phyloP scores from a whole-genome alignment of 2,113 vertebrate genomes.

The Pelmatolapia mariae region DNA sequence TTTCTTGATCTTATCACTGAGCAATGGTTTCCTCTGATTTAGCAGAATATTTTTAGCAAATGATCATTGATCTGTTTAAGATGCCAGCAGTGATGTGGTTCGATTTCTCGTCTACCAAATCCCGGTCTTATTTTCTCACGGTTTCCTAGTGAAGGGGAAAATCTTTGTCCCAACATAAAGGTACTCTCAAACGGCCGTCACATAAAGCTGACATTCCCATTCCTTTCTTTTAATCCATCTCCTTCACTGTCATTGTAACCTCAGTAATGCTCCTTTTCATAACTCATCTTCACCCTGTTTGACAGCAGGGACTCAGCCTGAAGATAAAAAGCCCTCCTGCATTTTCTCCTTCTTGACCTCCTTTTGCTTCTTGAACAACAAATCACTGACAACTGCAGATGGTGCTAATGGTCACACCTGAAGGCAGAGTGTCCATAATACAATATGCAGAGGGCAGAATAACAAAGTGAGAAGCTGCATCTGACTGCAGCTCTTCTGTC shows the following conservation, averaged over 20 bases:
- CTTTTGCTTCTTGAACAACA: not conserved
- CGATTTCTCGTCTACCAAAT: not conserved
- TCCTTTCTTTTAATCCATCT: not conserved
- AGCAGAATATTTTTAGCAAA: not conserved
- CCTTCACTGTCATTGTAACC: conserved; percentile 17
- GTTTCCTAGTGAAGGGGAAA: not conserved
- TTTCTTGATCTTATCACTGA: not conserved
- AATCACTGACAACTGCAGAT: conserved; percentile 47
- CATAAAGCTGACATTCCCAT: conserved; percentile 40
- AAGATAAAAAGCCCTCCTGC: not conserved
- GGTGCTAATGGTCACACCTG: not conserved
- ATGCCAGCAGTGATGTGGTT: not conserved
- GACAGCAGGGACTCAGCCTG: conserved; percentile 7
- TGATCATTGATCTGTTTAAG: not conserved
- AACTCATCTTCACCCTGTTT: conserved; percentile 2
- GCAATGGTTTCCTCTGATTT: not conserved
- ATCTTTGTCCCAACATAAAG: not conserved
- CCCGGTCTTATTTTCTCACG: not conserved
- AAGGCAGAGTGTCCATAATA: not conserved
- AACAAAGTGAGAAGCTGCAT: conserved; percentile 2
- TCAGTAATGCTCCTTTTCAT: conserved; percentile 25
- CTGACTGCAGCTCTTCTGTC: conserved; percentile 1
- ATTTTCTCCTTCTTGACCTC: conserved; percentile 32
- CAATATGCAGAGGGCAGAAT: not conserved
- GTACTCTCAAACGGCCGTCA: conserved; percentile 2